Evolutionary conservation across 2,797 vertebrate genomes (phyloP), one percentile per base, ranked within the genome.

Genomic region (Dendrocincla tyrannina): DNA sequence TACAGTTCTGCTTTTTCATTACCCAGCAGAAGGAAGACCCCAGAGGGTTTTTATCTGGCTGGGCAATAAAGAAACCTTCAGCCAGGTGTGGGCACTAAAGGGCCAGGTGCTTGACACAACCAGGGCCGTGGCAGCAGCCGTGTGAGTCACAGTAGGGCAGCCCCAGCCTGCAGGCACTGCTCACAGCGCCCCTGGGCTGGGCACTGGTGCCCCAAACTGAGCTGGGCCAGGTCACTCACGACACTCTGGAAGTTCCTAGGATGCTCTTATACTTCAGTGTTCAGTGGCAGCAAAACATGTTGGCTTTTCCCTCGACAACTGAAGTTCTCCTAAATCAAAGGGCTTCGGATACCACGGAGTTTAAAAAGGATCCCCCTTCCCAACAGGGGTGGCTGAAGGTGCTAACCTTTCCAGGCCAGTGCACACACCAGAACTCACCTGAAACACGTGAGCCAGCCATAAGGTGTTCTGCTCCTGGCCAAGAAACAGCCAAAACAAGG

Each of bases 1-100:
- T 13, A 16, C 14, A 44, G 30, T n/a, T 44, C 22, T 42, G 41
- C 41, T 44, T 44, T 44, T 11, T 14, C 35, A 27, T 35, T 1
- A 5, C 27, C 10, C 32, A 37, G 24, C 4, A 10, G 0, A 0
- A 0, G 3, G 10, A 0, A 0, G 2, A 7, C 14, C 10, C 10
- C 4, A 11, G 25, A n/a, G 6, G 5, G 3, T 24, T 76, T 25
- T 19, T 11, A 25, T n/a, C 7, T 11, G 8, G 8, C 9, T 9
- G 7, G 9, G 15, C n/a, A 82, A 14, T 7, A n/a, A 30, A 10
- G 3, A 41, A 15, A 5, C 12, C 18, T 47, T 11, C 27, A 2
- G 3, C 1, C 6, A 33, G 17, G 8, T 17, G 39, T 32, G 17
- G 6, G 37, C 6, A 3, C 50, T 20, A 13, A 13, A 8, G 5